A percentile compares a stretch with the other conserved stretches of the same genome.
Evolutionary conservation across 2,113 vertebrate species (phyloP).

Genomic region (Cebus imitator): DNA sequence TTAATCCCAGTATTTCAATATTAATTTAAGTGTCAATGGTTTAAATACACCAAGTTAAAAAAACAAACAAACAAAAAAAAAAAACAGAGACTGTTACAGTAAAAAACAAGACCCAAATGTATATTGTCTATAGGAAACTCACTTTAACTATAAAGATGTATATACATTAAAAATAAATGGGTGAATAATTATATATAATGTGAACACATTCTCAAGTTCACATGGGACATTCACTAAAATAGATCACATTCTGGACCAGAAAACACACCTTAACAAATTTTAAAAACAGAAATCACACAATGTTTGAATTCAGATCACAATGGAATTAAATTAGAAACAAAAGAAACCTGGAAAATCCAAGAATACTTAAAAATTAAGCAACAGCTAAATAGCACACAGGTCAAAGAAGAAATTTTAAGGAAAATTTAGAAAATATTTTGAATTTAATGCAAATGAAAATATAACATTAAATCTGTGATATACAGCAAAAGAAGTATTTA

Average conservation of each 20-base stretch:
- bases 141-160: background rate
- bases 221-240: background rate
- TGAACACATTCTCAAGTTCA: background rate
- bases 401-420: too few species aligned
- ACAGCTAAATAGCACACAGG: too few species aligned
- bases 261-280: too few species aligned
- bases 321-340: too few species aligned
- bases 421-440: too few species aligned
- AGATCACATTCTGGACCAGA: too few species aligned
- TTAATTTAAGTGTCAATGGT: background rate
- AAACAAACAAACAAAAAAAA: background rate
- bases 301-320: too few species aligned
- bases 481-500: background rate
- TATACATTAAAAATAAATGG: background rate
- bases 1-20: background rate
- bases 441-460: too few species aligned
- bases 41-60: background rate
- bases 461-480: background rate
- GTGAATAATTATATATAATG: background rate
- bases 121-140: background rate
- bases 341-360: too few species aligned
- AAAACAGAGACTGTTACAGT: background rate
- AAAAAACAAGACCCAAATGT: too few species aligned
- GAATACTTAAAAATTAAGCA: too few species aligned
- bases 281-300: too few species aligned